Conservation (phyloP, 37 sponge, comb jelly and placozoan genomes). For the Ianthella basta region DNA sequence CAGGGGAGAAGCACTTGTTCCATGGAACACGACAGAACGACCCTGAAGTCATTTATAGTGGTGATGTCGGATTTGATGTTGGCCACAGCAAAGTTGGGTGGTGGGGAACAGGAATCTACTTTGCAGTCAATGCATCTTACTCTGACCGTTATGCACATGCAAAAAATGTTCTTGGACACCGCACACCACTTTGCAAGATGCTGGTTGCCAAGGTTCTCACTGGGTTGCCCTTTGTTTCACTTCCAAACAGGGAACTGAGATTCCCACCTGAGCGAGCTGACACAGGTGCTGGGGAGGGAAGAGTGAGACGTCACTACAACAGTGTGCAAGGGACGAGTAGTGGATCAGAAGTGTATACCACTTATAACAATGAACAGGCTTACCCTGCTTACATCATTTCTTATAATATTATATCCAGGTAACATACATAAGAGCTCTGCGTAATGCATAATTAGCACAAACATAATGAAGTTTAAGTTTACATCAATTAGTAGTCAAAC, state of each 20-base stretch:
- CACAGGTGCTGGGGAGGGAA: neutral
- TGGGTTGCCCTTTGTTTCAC: constrained; percentile 27
- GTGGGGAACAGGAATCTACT: constrained; percentile 79
- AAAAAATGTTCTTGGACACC: neutral
- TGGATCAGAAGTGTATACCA: constrained; percentile 65
- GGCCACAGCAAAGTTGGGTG: constrained; percentile 47
- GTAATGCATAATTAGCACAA: no score
- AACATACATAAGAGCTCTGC: no score
- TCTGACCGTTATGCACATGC: constrained; percentile 51
- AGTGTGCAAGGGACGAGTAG: constrained; percentile 53
- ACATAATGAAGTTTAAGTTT: no score
- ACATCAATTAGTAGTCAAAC: no score
- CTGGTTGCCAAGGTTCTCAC: constrained; percentile 67
- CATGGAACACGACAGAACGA: constrained; percentile 59
- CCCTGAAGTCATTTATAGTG: constrained; percentile 55
- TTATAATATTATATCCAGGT: no score
- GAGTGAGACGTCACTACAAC: constrained; percentile 50
- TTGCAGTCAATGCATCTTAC: constrained; percentile 75
- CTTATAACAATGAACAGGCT: constrained; percentile 61
- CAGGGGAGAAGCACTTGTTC: constrained; percentile 41
- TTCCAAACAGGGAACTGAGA: constrained; percentile 19
- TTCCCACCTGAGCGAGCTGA: constrained; percentile 35
- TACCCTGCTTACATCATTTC: constrained; percentile 71
- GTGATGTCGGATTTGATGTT: constrained; percentile 64
- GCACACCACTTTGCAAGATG: constrained; percentile 18